These are phyloP conservation scores for Hipposideros larvatus DNA, from an alignment of 2,797 vertebrate species.

Conservation along the genomic window DNA sequence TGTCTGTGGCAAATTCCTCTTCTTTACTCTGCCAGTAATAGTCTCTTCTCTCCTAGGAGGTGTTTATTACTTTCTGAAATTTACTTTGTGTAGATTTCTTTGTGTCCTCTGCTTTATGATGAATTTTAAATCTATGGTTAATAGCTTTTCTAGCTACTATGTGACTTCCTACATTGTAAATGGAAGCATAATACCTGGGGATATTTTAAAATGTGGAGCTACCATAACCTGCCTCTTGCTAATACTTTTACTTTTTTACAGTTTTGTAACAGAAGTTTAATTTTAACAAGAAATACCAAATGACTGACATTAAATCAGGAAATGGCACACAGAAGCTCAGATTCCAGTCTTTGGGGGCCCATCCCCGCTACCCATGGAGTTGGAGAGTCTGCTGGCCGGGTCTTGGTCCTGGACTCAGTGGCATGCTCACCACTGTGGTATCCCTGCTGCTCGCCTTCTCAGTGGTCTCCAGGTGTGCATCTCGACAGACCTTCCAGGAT, in stretches of 20 bases:
- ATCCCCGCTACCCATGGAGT: background rate
- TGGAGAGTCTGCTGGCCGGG: background rate
- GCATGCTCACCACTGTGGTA: fast-evolving
- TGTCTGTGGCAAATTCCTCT: background rate
- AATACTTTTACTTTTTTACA: background rate
- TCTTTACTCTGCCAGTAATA: background rate
- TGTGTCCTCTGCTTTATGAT: background rate
- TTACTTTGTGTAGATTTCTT: background rate
- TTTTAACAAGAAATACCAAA: background rate
- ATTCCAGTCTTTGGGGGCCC: background rate
- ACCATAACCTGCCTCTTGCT: background rate
- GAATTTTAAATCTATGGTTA: background rate
- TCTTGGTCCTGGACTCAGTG: background rate
- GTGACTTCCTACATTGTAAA: background rate
- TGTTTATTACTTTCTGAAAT: background rate
- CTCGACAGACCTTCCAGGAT: background rate
- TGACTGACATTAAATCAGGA: background rate
- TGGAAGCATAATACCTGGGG: background rate
- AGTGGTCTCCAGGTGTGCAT: background rate
- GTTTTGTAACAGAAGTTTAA: background rate
- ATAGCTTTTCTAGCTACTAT: background rate
- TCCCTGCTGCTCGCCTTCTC: background rate
- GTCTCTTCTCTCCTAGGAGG: background rate
- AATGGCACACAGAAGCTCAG: background rate
- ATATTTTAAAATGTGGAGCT: background rate